phyloP scores from a whole-genome alignment of 2,797 vertebrate species.

The Cetoscarus ocellatus region DNA sequence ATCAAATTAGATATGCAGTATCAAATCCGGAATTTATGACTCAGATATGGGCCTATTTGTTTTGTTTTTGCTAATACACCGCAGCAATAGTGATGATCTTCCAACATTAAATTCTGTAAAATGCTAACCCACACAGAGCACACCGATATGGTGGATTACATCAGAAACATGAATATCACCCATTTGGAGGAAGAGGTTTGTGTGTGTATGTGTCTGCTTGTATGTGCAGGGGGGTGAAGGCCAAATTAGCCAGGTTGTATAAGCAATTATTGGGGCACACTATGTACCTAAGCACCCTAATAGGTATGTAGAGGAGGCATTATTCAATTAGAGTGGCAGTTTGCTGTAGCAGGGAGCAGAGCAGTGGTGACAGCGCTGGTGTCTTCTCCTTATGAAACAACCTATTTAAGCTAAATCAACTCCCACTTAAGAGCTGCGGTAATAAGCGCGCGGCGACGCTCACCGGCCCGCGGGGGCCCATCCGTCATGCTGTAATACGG shows the following conservation, averaged over 20 bases:
- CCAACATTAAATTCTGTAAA: slow-evolving; percentile 56
- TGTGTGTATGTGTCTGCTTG: slow-evolving; percentile 36
- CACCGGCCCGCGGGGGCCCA: slow-evolving; percentile 90
- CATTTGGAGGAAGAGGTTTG: slow-evolving; percentile 32
- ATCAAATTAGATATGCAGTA: slow-evolving; percentile 65
- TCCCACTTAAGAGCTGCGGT: slow-evolving; percentile 93
- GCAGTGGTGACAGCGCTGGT: slow-evolving; percentile 84
- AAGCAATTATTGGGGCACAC: slow-evolving; percentile 86
- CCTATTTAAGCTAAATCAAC: slow-evolving; percentile 96
- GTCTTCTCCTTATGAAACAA: slow-evolving; percentile 93
- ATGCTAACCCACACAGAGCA: slow-evolving; percentile 30
- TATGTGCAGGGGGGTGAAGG: slow-evolving; percentile 68
- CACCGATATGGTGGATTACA: slow-evolving; percentile 51
- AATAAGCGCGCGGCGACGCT: slow-evolving; percentile 90
- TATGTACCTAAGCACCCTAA: slow-evolving; percentile 86
- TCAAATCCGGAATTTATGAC: slow-evolving; percentile 68
- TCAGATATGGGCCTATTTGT: slow-evolving; percentile 61
- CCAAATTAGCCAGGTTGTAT: slow-evolving; percentile 85
- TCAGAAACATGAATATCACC: slow-evolving; percentile 73
- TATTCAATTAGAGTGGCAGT: slow-evolving; percentile 92
- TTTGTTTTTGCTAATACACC: slow-evolving; percentile 64
- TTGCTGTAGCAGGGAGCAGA: slow-evolving; percentile 86
- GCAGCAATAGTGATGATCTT: slow-evolving; percentile 43
- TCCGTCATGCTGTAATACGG: slow-evolving; percentile 95
- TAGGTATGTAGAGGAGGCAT: slow-evolving; percentile 87